Conservation (phyloP, 2,888 invertebrate genomes). For the Cinara cedri region DNA sequence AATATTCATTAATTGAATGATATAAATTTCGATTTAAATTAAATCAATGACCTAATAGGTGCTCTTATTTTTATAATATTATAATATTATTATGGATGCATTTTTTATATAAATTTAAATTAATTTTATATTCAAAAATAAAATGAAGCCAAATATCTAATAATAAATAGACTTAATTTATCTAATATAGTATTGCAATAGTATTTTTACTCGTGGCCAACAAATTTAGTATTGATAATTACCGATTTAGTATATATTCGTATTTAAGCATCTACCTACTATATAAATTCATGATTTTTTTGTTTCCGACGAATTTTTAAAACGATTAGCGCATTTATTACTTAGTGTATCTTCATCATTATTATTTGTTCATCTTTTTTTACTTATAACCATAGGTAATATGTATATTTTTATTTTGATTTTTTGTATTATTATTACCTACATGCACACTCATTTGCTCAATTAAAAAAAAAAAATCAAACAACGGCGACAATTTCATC, state of each 20-base stretch:
- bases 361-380: not conserved
- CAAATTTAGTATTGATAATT: not conserved
- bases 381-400: not conserved
- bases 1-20: not conserved
- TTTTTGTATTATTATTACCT: not conserved
- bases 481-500: conserved; percentile 40
- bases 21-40: conserved; percentile 30
- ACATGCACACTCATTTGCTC: conserved; percentile 50
- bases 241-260: not conserved
- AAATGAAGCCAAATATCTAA: conserved; percentile 35
- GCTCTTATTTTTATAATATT: not conserved
- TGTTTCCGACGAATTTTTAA: not conserved
- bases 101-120: conserved; percentile 1
- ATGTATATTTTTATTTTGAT: too few relatives aligned
- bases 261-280: not conserved
- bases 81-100: not conserved
- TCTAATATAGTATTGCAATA: not conserved
- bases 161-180: conserved; percentile 16
- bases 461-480: conserved; percentile 37
- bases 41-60: conserved; percentile 7
- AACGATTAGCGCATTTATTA: conserved; percentile 46
- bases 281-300: conserved; percentile 14
- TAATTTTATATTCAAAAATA: not conserved
- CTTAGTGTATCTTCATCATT: conserved; percentile 20
- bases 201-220: not conserved